Evolutionary conservation across 1,140 invertebrate species (phyloP).

Genomic region (Drepana arcuata): DNA sequence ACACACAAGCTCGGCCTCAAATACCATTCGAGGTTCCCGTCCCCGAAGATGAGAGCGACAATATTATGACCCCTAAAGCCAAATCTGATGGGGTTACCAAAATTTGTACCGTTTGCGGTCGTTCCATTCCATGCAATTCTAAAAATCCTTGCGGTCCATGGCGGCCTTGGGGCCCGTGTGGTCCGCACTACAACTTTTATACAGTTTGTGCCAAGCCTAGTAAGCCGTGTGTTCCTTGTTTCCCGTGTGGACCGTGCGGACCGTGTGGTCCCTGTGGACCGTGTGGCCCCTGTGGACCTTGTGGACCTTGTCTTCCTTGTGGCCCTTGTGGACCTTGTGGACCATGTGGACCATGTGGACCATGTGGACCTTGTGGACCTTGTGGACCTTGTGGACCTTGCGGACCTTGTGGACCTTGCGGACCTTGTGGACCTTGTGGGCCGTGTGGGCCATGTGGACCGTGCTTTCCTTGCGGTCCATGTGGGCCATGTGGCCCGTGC

Average conservation of each 20-base stretch:
- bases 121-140: background rate
- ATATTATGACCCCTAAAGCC: no score
- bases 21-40: no score
- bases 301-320: slow-evolving; percentile 1
- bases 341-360: slow-evolving; percentile 13
- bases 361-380: slow-evolving; percentile 17
- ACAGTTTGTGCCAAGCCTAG: slow-evolving; percentile 8
- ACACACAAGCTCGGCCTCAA: no score
- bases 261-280: background rate
- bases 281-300: background rate
- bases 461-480: slow-evolving; percentile 2
- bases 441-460: background rate
- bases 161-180: background rate
- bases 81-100: no score
- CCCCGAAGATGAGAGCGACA: no score
- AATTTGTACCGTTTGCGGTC: background rate
- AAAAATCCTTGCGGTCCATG: slow-evolving; percentile 1
- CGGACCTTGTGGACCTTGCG: slow-evolving; percentile 20
- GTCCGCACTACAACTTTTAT: slow-evolving; percentile 7
- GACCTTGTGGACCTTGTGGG: slow-evolving; percentile 9
- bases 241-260: background rate
- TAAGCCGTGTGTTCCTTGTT: background rate
- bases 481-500: background rate
- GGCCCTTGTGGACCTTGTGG: slow-evolving; percentile 15
- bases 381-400: slow-evolving; percentile 21